A percentile compares a stretch with the other conserved stretches of the same genome.
Evolutionary conservation across 2,113 vertebrate species (phyloP).

Genomic region (Scytalopus superciliaris): DNA sequence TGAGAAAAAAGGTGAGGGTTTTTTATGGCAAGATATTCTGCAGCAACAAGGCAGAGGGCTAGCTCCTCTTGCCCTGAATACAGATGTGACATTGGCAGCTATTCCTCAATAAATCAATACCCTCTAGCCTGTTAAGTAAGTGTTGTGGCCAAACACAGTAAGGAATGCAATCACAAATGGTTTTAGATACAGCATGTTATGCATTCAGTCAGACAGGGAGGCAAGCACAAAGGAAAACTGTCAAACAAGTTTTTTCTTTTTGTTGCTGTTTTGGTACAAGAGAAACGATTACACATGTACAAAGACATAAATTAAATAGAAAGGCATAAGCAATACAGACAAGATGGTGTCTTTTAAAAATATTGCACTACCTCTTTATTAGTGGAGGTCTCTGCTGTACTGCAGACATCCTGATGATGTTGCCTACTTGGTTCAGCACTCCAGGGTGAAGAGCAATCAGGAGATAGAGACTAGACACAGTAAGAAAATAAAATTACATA

Average conservation of each 20-base stretch:
- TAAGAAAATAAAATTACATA: too few species aligned
- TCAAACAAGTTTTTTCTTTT: not conserved
- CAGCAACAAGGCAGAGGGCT: not conserved
- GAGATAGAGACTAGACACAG: too few species aligned
- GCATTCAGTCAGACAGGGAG: not conserved
- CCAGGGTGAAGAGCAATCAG: too few species aligned
- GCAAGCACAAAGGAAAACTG: not conserved
- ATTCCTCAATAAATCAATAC: not conserved
- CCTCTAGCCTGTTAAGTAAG: not conserved
- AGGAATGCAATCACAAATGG: not conserved
- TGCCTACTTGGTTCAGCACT: too few species aligned
- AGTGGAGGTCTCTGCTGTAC: too few species aligned
- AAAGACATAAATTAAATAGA: not conserved
- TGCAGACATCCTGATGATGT: too few species aligned
- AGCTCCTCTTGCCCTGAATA: not conserved
- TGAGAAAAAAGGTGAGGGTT: not conserved
- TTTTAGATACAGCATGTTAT: not conserved
- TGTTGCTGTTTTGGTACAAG: not conserved
- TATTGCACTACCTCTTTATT: too few species aligned
- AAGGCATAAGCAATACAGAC: not conserved
- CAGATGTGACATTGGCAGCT: not conserved
- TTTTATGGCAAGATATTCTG: not conserved
- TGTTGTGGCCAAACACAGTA: not conserved
- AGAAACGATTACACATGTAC: not conserved
- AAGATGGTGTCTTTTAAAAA: too few species aligned